Base-by-base conservation (phyloP, 2,797 vertebrate genomes). In the Melanotaenia boesemani region DNA sequence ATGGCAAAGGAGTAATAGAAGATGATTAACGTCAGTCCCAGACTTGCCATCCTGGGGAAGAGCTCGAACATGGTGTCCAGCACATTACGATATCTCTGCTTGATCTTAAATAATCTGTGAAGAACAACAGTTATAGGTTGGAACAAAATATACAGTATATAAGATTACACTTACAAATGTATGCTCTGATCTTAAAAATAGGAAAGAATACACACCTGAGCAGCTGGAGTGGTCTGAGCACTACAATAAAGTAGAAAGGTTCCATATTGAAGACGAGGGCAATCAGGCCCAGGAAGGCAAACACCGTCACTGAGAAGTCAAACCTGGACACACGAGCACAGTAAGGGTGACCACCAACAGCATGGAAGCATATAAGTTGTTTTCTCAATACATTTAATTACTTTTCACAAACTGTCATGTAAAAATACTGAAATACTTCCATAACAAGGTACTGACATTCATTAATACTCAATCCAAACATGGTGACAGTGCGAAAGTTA, bases 1-100 rank as follows among this genome's bases (percentile, higher is more conserved):
- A 99, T 99, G 89, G 97, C 97, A 74, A 99, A 99, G 73, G 97
- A 99, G 71, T 99, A 99, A 91, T 99, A 99, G 90, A 99, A 98
- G 91, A 97, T 99, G 80, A 99, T 96, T 77, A 99, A 90, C 1
- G 98, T 99, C 83, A 99, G 93, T 18, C 97, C 97, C 73, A 99
- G 95, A 91, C 98, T 99, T 86, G 97, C 98, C 98, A 99, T 99
- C 44, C 97, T 93, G 1, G 97, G 97, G 63, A 99, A 96, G 77
- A 99, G 90, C 92, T 99, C 97, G 67, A 99, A 98, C 97, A 99
- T 99, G 67, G 98, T 99, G 90, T 99, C 98, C 93, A 99, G 87
- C 68, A 99, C 98, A 0, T 98, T 98, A 56, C 97, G 95, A 90
- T 98, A 99, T 57, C 97, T 92, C 86, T 96, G 96, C 88, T 99